A percentile compares a stretch with the other conserved stretches of the same genome.
Conservation (phyloP, 2,797 vertebrate species). For the Sphaeramia orbicularis region DNA sequence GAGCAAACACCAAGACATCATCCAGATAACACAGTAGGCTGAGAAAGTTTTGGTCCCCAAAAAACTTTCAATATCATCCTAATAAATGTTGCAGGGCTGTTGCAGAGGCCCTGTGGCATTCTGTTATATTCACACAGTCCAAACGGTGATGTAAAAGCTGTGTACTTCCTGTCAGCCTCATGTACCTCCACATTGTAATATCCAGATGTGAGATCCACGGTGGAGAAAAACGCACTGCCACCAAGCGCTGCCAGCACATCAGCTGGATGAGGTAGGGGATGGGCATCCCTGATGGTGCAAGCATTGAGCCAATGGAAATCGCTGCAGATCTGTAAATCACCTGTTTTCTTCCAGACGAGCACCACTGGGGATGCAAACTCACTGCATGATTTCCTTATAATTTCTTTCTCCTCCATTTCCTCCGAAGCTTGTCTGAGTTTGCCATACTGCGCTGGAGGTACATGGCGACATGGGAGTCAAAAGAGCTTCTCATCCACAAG, state of each 20-base stretch:
- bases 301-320: neutral
- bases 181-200: neutral
- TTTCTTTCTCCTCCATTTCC: neutral
- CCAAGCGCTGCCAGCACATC: neutral
- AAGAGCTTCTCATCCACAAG: conserved; percentile 9
- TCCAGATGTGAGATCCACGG: neutral
- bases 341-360: neutral
- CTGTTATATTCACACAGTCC: conserved; percentile 2
- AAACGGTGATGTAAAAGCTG: neutral
- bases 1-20: conserved; percentile 17
- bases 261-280: neutral
- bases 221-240: neutral
- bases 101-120: conserved; percentile 9
- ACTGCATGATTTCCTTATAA: neutral
- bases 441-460: neutral
- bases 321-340: neutral
- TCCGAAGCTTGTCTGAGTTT: neutral
- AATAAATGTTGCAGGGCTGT: conserved; percentile 26
- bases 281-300: neutral
- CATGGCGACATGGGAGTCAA: neutral
- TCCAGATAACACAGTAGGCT: conserved; percentile 33
- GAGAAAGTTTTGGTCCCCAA: conserved; percentile 44
- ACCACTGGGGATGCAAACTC: neutral
- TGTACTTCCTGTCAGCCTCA: neutral
- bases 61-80: conserved; percentile 34